These are phyloP conservation scores for Cariama cristata DNA, from an alignment of 2,113 vertebrate species.

Conservation along the genomic window DNA sequence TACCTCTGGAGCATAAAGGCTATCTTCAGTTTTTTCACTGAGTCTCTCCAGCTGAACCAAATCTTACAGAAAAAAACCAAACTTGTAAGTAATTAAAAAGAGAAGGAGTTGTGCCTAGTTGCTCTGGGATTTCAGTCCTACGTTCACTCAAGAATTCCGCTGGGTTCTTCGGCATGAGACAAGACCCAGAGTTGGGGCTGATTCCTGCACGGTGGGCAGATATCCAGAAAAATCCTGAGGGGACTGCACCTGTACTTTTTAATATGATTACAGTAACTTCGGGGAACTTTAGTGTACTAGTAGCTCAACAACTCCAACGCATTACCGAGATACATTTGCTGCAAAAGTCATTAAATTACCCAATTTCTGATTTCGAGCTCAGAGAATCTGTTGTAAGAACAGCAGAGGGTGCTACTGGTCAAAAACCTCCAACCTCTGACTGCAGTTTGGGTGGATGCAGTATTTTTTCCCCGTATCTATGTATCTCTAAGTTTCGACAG, in stretches of 20 bases:
- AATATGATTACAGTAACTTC: fast-evolving
- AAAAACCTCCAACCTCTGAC: not conserved
- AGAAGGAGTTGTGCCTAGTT: not conserved
- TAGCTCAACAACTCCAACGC: not conserved
- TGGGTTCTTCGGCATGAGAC: not conserved
- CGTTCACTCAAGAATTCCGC: fast-evolving
- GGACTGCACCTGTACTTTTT: fast-evolving
- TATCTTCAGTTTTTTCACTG: fast-evolving
- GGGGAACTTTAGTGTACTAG: fast-evolving
- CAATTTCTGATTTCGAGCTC: fast-evolving
- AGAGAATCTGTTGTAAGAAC: not conserved
- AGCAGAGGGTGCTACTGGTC: constrained; percentile 39
- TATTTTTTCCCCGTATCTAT: fast-evolving
- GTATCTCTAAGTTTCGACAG: not conserved
- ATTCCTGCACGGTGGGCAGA: fast-evolving
- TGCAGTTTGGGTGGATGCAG: fast-evolving
- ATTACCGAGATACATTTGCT: fast-evolving
- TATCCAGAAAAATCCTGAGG: fast-evolving
- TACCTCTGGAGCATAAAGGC: fast-evolving
- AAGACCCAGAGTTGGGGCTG: not conserved
- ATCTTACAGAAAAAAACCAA: not conserved
- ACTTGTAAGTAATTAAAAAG: not conserved
- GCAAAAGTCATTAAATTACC: not conserved
- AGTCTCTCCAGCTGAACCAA: not conserved
- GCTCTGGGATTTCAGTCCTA: not conserved